Evolutionary conservation across 2,888 invertebrate genomes (phyloP).

Genomic region (Venustoraphidia nigricollis): DNA sequence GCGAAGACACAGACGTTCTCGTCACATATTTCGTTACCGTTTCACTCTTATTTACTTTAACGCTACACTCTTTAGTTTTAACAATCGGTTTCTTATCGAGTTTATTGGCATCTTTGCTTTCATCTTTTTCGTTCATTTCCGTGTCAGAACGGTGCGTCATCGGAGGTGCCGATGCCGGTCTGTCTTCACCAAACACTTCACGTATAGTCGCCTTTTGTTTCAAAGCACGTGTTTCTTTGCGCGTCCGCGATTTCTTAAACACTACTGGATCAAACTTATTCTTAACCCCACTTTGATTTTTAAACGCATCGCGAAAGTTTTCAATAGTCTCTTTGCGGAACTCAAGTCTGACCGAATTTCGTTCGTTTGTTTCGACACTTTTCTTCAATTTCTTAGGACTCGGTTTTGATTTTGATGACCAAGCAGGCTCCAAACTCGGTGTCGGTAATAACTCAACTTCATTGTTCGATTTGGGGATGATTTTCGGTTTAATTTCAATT

Average conservation of each 20-base stretch:
- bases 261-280: slow-evolving; percentile 55
- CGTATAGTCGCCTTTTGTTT: slow-evolving; percentile 65
- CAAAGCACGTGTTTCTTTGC: slow-evolving; percentile 55
- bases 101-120: slow-evolving; percentile 20
- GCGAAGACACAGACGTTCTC: slow-evolving; percentile 23
- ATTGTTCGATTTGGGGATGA: slow-evolving; percentile 38
- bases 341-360: slow-evolving; percentile 23
- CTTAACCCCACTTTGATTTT: slow-evolving; percentile 41
- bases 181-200: slow-evolving; percentile 67
- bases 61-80: slow-evolving; percentile 1
- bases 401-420: slow-evolving; percentile 9
- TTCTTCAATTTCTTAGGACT: too few relatives aligned
- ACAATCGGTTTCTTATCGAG: slow-evolving; percentile 18
- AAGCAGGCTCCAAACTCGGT: slow-evolving; percentile 36
- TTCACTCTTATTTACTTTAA: slow-evolving; percentile 21
- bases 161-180: slow-evolving; percentile 72
- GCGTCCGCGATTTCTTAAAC: slow-evolving; percentile 48
- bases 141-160: slow-evolving; percentile 38
- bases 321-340: slow-evolving; percentile 54
- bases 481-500: slow-evolving; percentile 36
- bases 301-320: slow-evolving; percentile 49
- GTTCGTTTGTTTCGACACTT: slow-evolving; percentile 3
- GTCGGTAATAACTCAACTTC: slow-evolving; percentile 43
- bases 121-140: slow-evolving; percentile 23
- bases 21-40: slow-evolving; percentile 26